Base-by-base conservation (phyloP, 2,113 vertebrate genomes). In the Lepisosteus oculatus region DNA sequence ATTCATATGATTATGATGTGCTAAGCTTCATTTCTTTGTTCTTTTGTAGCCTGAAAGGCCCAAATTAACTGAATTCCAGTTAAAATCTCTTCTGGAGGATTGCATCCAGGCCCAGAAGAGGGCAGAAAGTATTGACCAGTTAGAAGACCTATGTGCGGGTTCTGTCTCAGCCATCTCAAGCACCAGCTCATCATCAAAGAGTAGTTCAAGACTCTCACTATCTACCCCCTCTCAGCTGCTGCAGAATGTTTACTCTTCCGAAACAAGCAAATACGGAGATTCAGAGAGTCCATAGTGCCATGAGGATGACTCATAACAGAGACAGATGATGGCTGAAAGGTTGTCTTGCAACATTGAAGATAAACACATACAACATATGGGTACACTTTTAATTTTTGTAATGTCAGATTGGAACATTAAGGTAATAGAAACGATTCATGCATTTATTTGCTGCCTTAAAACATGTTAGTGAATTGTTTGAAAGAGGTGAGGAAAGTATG, bases 61-160 rank as follows among this genome's bases (percentile, higher is more conserved):
- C 47, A 54, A 55, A 1, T 83, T 90, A 2, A 72, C 74, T 3
- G 79, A 87, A 54, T 82, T 90, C 72, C 83, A 89, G 77, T 66
- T 91, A 43, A 84, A 75, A n/a, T 45, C 41, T 51, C 84, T 91
- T 72, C 79, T 93, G 84, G 75, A 81, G 72, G 85, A 88, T 57
- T 89, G 84, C 75, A 79, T 86, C 76, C 72, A 82, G 68, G 77
- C 70, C 43, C 73, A 83, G 57, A 76, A 67, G 47, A 74, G 74
- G 70, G 65, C n/a, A 72, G 71, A 75, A 13, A 65, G 77, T 69
- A 1, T 61, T 76, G 45, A 17, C 47, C n/a, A 3, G 13, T 17
- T 14, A 4, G 72, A 61, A 29, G 71, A 72, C 13, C 55, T 43
- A 4, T 73, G 72, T 12, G 43, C 55, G 51, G 1, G 62, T 69